Evolutionary conservation across 2,888 invertebrate genomes (phyloP).

Genomic region (Theretra japonica): DNA sequence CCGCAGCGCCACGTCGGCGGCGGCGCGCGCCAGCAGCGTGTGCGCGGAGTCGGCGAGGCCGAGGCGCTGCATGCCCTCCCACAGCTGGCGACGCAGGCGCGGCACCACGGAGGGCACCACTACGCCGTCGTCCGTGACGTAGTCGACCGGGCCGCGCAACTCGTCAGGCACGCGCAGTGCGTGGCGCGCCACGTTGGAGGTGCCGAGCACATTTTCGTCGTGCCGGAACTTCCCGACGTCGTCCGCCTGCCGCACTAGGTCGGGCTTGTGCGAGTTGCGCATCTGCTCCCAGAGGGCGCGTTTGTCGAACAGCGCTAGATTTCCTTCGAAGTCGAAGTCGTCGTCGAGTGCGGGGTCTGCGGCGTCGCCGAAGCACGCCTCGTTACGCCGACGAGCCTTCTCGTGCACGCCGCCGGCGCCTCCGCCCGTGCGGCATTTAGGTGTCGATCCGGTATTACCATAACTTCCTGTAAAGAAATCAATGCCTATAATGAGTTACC

Average conservation of each 20-base stretch:
- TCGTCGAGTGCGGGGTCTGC: constrained; percentile 86
- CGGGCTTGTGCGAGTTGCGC: constrained; percentile 63
- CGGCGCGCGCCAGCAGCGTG: constrained; percentile 93
- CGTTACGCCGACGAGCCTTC: constrained; percentile 86
- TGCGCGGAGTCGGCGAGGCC: constrained; percentile 83
- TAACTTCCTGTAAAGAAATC: constrained; percentile 53
- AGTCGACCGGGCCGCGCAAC: constrained; percentile 83
- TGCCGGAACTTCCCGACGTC: constrained; percentile 86
- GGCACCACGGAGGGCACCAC: constrained; percentile 90
- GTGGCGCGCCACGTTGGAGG: constrained; percentile 41
- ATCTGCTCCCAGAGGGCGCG: constrained; percentile 73
- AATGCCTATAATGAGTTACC: too few species aligned
- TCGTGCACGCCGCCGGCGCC: constrained; percentile 44
- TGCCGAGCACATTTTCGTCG: constrained; percentile 92
- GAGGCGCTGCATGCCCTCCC: constrained; percentile 87
- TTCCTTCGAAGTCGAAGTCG: constrained; percentile 98
- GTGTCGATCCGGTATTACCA: constrained; percentile 67
- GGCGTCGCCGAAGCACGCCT: constrained; percentile 91
- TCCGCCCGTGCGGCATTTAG: constrained; percentile 70
- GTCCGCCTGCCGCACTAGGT: constrained; percentile 71
- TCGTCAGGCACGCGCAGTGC: constrained; percentile 88
- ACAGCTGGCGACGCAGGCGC: constrained; percentile 87
- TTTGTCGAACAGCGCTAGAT: constrained; percentile 96
- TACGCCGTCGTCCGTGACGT: constrained; percentile 92
- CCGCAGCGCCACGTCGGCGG: constrained; percentile 90